phyloP scores from a whole-genome alignment of 64 coral and sea anemone genomes.

The Stichodactyla helianthus region DNA sequence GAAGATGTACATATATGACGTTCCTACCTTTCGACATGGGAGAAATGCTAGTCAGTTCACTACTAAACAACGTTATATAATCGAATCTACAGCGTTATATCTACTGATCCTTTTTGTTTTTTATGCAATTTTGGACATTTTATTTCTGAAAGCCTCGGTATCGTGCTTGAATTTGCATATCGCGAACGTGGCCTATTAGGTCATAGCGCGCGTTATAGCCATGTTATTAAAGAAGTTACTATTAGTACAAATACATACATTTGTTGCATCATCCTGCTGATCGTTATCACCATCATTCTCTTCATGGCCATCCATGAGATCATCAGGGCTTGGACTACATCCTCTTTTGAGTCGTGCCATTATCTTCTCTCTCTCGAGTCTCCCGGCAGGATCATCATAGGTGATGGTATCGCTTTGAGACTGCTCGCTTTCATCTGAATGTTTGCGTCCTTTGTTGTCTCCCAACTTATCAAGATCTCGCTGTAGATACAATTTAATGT shows the following conservation, averaged over 20 bases:
- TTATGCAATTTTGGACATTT: no score
- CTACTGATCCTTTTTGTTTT: no score
- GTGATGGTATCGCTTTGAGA: conserved; percentile 86
- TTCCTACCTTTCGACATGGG: no score
- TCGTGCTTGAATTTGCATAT: no score
- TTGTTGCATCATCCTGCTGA: background rate
- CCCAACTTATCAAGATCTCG: conserved; percentile 5
- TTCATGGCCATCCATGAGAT: conserved; percentile 23
- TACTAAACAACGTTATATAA: no score
- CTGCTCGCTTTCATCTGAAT: conserved; percentile 69
- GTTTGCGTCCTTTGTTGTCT: background rate
- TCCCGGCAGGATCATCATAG: conserved; percentile 89
- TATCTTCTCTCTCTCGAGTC: conserved; percentile 81
- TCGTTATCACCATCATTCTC: conserved; percentile 9
- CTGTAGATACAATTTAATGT: background rate
- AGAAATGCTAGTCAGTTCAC: no score
- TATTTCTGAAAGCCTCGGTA: no score
- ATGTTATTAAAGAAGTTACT: no score
- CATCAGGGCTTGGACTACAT: conserved; percentile 56
- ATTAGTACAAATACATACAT: background rate
- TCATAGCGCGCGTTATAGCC: no score
- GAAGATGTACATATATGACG: no score
- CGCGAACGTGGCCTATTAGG: no score
- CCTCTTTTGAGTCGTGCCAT: conserved; percentile 71
- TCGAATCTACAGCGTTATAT: no score